Conservation (phyloP, 2,888 invertebrate species). For the Hirtodrosophila duncani region DNA sequence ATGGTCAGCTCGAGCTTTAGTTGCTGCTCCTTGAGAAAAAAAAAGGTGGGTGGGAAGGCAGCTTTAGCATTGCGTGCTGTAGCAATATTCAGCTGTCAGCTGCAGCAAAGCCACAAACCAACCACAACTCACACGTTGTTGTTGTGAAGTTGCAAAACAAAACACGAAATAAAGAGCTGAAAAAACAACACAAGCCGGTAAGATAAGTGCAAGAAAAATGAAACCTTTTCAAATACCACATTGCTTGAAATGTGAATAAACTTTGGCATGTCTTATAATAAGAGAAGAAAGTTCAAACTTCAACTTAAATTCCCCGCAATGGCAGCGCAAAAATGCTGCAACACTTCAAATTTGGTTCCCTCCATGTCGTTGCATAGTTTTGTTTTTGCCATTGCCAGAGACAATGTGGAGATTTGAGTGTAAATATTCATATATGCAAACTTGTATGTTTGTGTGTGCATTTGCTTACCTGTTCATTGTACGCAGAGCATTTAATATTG, state of each 20-base stretch:
- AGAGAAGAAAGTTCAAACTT: slow-evolving; percentile 35
- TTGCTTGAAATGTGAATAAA: slow-evolving; percentile 65
- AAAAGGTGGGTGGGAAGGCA: slow-evolving; percentile 5
- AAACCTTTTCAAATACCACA: slow-evolving; percentile 36
- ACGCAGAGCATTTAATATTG: slow-evolving; percentile 61
- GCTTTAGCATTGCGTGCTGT: slow-evolving; percentile 21
- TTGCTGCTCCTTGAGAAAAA: slow-evolving; percentile 4
- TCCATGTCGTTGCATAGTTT: slow-evolving; percentile 65
- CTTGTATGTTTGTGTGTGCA: slow-evolving; percentile 29
- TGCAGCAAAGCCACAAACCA: slow-evolving; percentile 23
- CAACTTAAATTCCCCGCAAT: slow-evolving; percentile 4
- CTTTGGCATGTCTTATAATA: slow-evolving; percentile 34
- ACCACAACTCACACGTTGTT: slow-evolving; percentile 27
- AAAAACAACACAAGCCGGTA: slow-evolving; percentile 13
- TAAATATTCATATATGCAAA: slow-evolving; percentile 5
- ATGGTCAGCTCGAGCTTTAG: slow-evolving; percentile 42
- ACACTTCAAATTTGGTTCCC: slow-evolving; percentile 59
- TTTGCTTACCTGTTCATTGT: slow-evolving; percentile 72
- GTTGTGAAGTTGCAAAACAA: slow-evolving; percentile 9
- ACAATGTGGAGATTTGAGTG: slow-evolving; percentile 14
- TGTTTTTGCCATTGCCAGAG: background rate
- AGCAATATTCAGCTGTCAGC: slow-evolving; percentile 39
- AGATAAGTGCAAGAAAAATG: slow-evolving; percentile 20
- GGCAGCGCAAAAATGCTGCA: slow-evolving; percentile 50
- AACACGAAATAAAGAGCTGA: slow-evolving; percentile 18